A percentile compares a stretch with the other conserved stretches of the same genome.
Conservation (phyloP, 1,140 invertebrate genomes). For the Goniozus legneri region DNA sequence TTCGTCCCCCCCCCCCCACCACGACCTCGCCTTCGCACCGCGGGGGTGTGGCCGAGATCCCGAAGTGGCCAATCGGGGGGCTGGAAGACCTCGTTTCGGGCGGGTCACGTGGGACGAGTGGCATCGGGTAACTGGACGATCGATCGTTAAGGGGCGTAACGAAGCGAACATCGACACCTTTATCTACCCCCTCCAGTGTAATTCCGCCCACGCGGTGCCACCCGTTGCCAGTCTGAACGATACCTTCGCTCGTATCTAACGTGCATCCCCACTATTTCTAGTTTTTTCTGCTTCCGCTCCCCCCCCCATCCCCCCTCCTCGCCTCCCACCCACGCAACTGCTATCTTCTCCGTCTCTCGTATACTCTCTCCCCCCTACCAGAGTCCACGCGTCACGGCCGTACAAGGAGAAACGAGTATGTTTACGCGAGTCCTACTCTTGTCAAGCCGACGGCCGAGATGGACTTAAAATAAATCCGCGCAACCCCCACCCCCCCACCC, state of each 20-base stretch:
- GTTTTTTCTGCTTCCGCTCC: conserved; percentile 8
- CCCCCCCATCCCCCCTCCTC: conserved; percentile 3
- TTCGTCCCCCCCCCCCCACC: no score
- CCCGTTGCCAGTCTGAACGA: no score
- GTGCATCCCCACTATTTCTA: not conserved
- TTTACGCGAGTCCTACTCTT: conserved; percentile 55
- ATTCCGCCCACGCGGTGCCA: no score
- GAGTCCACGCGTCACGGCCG: conserved; percentile 18
- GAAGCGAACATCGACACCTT: not conserved
- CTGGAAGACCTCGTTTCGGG: no score
- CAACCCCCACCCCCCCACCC: conserved; percentile 24
- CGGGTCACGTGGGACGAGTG: no score
- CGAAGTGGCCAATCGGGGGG: no score
- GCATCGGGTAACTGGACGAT: no score
- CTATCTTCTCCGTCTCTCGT: conserved; percentile 13
- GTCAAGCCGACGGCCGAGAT: conserved; percentile 47
- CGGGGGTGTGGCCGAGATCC: no score
- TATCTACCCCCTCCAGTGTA: not conserved
- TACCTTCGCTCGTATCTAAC: no score
- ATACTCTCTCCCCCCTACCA: conserved; percentile 4
- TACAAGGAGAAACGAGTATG: conserved; percentile 49
- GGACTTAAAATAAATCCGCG: conserved; percentile 52
- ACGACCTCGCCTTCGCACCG: no score
- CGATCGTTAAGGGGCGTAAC: no score
- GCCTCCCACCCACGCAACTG: conserved; percentile 7